A percentile compares a stretch with the other conserved stretches of the same genome.
Conservation (phyloP, 2,888 invertebrate genomes). For the Euplexia lucipara region DNA sequence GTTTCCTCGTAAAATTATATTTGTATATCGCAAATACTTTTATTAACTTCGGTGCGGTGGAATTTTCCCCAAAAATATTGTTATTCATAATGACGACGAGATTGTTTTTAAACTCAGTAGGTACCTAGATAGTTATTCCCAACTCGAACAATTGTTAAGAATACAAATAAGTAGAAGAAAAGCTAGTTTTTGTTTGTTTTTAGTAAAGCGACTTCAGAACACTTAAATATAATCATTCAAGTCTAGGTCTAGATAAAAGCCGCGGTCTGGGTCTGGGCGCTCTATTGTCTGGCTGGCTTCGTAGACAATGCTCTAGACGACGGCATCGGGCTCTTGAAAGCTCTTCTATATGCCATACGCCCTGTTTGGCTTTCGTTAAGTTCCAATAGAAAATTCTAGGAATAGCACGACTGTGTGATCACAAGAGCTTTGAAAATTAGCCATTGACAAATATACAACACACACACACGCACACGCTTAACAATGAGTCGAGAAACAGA, state of each 20-base stretch:
- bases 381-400: constrained; percentile 10
- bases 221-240: constrained; percentile 43
- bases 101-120: constrained; percentile 7
- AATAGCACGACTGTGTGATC: background rate
- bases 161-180: background rate
- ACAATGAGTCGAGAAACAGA: background rate
- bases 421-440: background rate
- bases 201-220: constrained; percentile 21
- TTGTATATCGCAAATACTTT: constrained; percentile 11
- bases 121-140: background rate
- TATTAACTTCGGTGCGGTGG: background rate
- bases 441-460: background rate
- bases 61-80: constrained; percentile 13
- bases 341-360: constrained; percentile 22
- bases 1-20: constrained; percentile 17
- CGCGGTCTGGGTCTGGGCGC: constrained; percentile 55
- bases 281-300: constrained; percentile 58
- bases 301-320: constrained; percentile 52
- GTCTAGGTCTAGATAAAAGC: constrained; percentile 51
- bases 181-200: constrained; percentile 6
- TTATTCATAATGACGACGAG: background rate
- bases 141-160: constrained; percentile 10
- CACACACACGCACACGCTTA: background rate
- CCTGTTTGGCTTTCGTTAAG: constrained; percentile 16
- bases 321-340: constrained; percentile 23